Base-by-base conservation (phyloP, 1,140 invertebrate genomes). In the Chelonus insularis region DNA sequence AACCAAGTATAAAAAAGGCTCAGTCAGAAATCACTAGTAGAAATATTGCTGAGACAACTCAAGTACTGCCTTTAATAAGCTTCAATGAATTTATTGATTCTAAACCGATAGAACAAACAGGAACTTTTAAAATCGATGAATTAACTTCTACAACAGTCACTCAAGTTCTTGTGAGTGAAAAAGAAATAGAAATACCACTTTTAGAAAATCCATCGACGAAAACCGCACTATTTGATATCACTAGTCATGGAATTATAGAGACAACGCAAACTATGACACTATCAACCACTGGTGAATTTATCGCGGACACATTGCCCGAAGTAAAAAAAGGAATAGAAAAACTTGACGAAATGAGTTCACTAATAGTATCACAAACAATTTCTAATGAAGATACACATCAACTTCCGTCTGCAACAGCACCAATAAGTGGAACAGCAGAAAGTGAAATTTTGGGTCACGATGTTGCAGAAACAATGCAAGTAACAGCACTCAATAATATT, bases 41-140 rank as follows among this genome's bases (percentile, higher is more conserved):
- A 66, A 66, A 72, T 56, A 60, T 72, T 39, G 71, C 74, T 2
- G 68, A 78, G 69, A 73, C 67, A 16, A 67, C 43, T 50, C 71
- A 77, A 73, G 57, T 74, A 45, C 39, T 76, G 60, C 60, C 69
- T 2, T 65, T 78, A 39, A 67, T 56, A 2, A 72, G 48, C 45
- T 41, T 63, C 1, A 57, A 69, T 51, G 65, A 75, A 50, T 14
- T 77, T 7, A 21, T 9, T 8, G 59, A 72, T 54, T 7, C 56
- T 0, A 11, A 37, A 45, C 73, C 77, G 0, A 68, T 73, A 43
- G 51, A 61, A 32, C 69, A 72, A 37, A 72, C 57, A 57, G 70
- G 73, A 32, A 14, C 45, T 36, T 65, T 68, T n/a, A 64, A 68
- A 34, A 55, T 63, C 9, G 67, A 64, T 60, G 66, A 70, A 36